Base-by-base conservation (phyloP, 2,888 invertebrate genomes). In the Amphipoea oculea region DNA sequence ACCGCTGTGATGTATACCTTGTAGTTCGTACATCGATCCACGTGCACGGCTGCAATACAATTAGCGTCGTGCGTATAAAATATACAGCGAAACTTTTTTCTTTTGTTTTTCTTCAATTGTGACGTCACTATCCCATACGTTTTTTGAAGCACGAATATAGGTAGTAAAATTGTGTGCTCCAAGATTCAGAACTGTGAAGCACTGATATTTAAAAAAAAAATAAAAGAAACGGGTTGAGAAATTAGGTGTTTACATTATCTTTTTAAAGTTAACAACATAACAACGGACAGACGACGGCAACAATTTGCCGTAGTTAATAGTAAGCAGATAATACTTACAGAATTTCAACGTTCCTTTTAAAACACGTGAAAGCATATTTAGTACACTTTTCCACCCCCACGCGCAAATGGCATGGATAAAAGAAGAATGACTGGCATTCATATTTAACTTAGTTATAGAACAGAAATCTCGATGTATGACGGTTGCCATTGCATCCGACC, bases 161-260 rank as follows among this genome's bases (percentile, higher is more conserved):
- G 3, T 29, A 76, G 12, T 63, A n/a, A 70, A 70, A 81, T 40
- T 73, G 6, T 73, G 29, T 42, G 42, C 77, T 42, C 6, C 29
- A 2, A 42, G 3, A 17, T 23, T 12, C 17, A 17, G 20, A 62
- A n/a, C 1, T 4, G 29, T 23, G 20, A 73, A 23, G 17, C 45
- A 73, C 6, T 48, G 4, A 23, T 4, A 45, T 73, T 60, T 29
- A 23, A n/a, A 60, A 57, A 54, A 60, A 57, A 54, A 73, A 0
- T 0, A 12, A 62, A 48, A 54, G 0, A 48, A 54, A 40, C 36
- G 5, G 40, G 9, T 66, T 66, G 9, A 40, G 3, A 60, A 42
- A 51, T 11, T 17, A 60, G 4, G 36, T n/a, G 42, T 54, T 62
- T 45, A 69, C 20, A 45, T 20, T 45, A 36, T n/a, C n/a, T 17